Conservation (phyloP, 2,888 invertebrate species). For the Drosophila dives region DNA sequence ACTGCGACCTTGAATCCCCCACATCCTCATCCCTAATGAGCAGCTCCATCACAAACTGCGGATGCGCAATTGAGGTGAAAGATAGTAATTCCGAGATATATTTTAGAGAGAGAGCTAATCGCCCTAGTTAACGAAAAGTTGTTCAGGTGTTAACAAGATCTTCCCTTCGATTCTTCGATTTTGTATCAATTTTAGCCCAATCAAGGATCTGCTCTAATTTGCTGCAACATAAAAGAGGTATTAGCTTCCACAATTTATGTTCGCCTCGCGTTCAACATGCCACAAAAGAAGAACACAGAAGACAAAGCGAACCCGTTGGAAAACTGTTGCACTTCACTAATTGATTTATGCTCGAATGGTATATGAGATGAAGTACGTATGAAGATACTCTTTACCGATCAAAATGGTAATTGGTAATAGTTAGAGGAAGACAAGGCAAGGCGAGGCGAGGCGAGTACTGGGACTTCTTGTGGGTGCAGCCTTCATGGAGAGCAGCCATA, state of each 20-base stretch:
- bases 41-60: constrained; percentile 30
- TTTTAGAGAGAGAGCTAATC: constrained; percentile 1
- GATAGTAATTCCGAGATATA: background rate
- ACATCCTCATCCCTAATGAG: background rate
- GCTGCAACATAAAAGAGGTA: constrained; percentile 67
- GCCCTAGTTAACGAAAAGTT: constrained; percentile 10
- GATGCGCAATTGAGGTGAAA: constrained; percentile 34
- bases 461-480: constrained; percentile 57
- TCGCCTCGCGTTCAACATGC: constrained; percentile 53
- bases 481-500: constrained; percentile 37
- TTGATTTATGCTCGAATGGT: constrained; percentile 67
- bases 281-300: constrained; percentile 23
- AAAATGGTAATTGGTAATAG: constrained; percentile 40
- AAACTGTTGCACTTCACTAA: constrained; percentile 70
- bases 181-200: constrained; percentile 34
- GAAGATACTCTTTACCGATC: constrained; percentile 25
- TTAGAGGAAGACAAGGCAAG: background rate
- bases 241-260: constrained; percentile 59
- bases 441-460: background rate
- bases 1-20: constrained; percentile 60
- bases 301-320: constrained; percentile 18
- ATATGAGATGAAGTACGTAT: constrained; percentile 35
- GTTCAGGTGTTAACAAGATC: constrained; percentile 38
- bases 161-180: constrained; percentile 33
- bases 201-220: constrained; percentile 56